phyloP scores from a whole-genome alignment of 2,113 vertebrate genomes.

The Uropsilus gracilis region DNA sequence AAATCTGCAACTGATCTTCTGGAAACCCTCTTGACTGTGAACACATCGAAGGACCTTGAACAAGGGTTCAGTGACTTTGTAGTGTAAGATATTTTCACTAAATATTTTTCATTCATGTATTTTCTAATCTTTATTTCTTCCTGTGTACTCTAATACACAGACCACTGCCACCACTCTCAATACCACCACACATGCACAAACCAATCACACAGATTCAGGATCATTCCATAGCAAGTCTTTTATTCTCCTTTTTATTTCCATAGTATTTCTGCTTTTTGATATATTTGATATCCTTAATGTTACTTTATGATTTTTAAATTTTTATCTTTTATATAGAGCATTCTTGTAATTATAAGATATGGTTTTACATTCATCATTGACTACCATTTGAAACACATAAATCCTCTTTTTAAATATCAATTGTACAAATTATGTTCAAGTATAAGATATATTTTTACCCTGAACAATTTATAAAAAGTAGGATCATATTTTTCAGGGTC shows the following conservation, averaged over 20 bases:
- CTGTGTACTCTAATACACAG: neutral
- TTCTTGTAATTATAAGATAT: neutral
- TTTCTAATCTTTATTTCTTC: neutral
- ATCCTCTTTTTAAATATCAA: neutral
- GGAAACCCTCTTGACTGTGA: conserved; percentile 33
- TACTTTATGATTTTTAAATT: neutral
- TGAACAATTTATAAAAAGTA: neutral
- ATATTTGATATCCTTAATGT: neutral
- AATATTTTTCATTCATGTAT: neutral
- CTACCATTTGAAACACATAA: conserved; percentile 10
- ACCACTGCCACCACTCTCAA: too few species aligned
- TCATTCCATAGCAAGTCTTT: neutral
- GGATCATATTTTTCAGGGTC: neutral
- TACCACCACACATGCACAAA: neutral
- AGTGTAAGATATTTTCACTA: neutral
- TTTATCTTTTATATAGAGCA: neutral
- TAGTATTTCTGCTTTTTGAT: neutral
- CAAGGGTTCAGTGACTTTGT: neutral
- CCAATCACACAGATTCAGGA: neutral
- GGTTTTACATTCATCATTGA: neutral
- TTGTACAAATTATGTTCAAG: neutral
- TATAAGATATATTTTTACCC: neutral
- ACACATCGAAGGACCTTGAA: conserved; percentile 1
- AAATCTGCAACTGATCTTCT: conserved; percentile 6
- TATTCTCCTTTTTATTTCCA: neutral